A percentile compares a stretch with the other conserved stretches of the same genome.
Conservation (phyloP, 2,797 vertebrate genomes). For the Galagoides demidoff region DNA sequence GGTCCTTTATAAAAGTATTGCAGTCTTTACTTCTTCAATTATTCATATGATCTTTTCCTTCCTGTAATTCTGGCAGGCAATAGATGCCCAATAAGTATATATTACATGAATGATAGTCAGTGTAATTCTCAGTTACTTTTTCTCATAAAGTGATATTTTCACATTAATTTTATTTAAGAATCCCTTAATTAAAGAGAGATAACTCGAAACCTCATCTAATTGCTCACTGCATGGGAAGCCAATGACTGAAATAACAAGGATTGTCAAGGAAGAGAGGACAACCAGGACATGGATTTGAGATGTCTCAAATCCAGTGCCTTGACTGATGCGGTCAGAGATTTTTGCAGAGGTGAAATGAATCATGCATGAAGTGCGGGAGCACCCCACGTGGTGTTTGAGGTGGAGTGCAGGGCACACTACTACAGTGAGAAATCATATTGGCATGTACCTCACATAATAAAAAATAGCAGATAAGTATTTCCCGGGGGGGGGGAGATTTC, state of each 20-base stretch:
- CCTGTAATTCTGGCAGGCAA: neutral
- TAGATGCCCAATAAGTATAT: neutral
- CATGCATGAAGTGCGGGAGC: neutral
- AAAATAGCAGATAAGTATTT: neutral
- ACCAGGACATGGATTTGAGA: neutral
- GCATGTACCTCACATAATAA: neutral
- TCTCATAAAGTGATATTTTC: neutral
- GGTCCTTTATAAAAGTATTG: neutral
- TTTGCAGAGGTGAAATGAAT: neutral
- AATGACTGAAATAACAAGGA: neutral
- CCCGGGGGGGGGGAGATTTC: neutral
- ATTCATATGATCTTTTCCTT: neutral
- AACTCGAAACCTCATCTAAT: neutral
- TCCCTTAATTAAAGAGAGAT: neutral
- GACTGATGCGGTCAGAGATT: neutral
- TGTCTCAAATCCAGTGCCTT: neutral
- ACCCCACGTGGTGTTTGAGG: neutral
- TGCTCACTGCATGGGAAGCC: neutral
- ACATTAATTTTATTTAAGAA: neutral
- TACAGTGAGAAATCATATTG: neutral
- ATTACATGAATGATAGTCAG: neutral
- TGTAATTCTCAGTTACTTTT: neutral
- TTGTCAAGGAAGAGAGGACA: neutral
- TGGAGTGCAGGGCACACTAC: neutral
- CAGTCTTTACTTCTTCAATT: neutral